phyloP scores from a whole-genome alignment of 1,140 invertebrate genomes.

The Elymnias hypermnestra region DNA sequence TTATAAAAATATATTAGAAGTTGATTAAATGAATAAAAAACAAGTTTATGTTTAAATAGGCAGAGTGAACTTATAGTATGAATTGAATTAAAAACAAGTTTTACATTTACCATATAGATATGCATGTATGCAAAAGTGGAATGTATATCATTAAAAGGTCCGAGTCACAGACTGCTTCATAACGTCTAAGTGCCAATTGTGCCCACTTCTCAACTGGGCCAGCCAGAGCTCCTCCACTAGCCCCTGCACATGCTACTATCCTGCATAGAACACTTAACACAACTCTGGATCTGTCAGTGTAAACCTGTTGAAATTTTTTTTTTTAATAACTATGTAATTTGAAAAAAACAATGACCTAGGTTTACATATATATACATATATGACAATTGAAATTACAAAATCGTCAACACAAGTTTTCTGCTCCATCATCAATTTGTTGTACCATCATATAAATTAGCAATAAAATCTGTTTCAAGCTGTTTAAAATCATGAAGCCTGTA shows the following conservation, averaged over 20 bases:
- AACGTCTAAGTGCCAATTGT: constrained; percentile 80
- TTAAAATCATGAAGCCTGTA: no score
- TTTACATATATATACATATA: background rate
- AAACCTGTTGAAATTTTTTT: constrained; percentile 75
- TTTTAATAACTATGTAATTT: no score
- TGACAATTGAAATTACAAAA: no score
- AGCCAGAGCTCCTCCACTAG: constrained; percentile 66
- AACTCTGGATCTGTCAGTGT: constrained; percentile 81
- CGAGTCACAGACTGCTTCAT: constrained; percentile 80
- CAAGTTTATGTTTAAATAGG: no score
- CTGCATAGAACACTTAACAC: constrained; percentile 84
- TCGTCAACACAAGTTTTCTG: no score
- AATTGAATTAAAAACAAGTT: background rate
- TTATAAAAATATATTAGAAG: no score
- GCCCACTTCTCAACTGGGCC: constrained; percentile 82
- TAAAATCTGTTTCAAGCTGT: no score
- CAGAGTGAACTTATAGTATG: no score
- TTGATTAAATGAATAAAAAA: no score
- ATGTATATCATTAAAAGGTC: constrained; percentile 81
- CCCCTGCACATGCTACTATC: constrained; percentile 78
- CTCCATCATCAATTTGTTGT: no score
- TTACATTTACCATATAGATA: constrained; percentile 78
- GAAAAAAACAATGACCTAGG: background rate
- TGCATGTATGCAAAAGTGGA: constrained; percentile 82
- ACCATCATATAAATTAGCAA: no score